A percentile compares a stretch with the other conserved stretches of the same genome.
These are phyloP conservation scores for Sebastes hubbsi DNA, from an alignment of 2,797 vertebrate species.

Conservation along the genomic window DNA sequence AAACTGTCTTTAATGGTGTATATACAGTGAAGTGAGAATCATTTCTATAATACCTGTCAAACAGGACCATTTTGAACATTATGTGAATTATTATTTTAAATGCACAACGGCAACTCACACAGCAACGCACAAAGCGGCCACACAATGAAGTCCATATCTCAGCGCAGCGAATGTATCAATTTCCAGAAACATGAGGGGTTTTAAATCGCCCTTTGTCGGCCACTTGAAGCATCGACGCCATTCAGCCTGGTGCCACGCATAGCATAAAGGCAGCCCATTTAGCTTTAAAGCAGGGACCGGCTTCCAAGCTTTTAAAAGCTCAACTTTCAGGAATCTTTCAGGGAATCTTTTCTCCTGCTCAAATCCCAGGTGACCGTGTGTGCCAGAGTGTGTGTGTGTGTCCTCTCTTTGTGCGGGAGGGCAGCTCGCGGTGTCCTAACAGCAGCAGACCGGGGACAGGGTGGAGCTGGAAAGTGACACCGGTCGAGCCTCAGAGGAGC, in stretches of 20 bases:
- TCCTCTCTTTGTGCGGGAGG: slow-evolving; percentile 58
- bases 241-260: slow-evolving; percentile 69
- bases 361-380: slow-evolving; percentile 64
- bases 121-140: slow-evolving; percentile 13
- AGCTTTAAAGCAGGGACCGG: slow-evolving; percentile 74
- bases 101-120: slow-evolving; percentile 3
- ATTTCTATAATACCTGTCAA: not conserved
- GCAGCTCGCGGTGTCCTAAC: slow-evolving; percentile 73
- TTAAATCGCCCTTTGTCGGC: slow-evolving; percentile 69
- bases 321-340: slow-evolving; percentile 87
- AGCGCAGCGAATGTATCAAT: slow-evolving; percentile 45
- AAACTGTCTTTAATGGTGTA: not conserved
- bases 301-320: slow-evolving; percentile 86
- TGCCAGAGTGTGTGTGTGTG: slow-evolving; percentile 43
- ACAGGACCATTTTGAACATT: not conserved
- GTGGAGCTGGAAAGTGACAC: slow-evolving; percentile 82
- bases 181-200: slow-evolving; percentile 59
- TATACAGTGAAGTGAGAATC: not conserved
- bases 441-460: slow-evolving; percentile 75
- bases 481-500: slow-evolving; percentile 69
- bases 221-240: slow-evolving; percentile 72
- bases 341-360: slow-evolving; percentile 81
- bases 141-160: slow-evolving; percentile 48
- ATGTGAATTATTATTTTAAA: slow-evolving; percentile 14
- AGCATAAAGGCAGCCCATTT: slow-evolving; percentile 75